phyloP scores from a whole-genome alignment of 2,797 vertebrate genomes.

The Trematomus bernacchii region DNA sequence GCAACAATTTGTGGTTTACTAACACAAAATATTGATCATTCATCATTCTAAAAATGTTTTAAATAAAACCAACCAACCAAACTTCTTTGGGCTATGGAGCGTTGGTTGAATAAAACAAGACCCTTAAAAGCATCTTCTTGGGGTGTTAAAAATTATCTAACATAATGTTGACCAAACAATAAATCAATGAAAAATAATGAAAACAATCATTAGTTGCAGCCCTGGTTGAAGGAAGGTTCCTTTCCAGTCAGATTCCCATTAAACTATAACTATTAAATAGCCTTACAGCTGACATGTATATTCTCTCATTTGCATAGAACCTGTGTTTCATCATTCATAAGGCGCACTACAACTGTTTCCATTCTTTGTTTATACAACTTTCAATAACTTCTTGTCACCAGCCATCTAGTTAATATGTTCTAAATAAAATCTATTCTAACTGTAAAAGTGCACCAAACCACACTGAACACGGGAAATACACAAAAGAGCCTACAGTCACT shows the following conservation, averaged over 20 bases:
- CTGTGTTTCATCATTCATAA: constrained; percentile 58
- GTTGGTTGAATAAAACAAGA: not conserved
- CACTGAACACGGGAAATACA: constrained; percentile 62
- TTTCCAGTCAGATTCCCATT: constrained; percentile 21
- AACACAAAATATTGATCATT: not conserved
- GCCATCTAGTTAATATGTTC: constrained; percentile 46
- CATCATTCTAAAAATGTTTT: not conserved
- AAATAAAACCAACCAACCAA: not conserved
- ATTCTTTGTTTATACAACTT: constrained; percentile 18
- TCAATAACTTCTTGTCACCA: constrained; percentile 32
- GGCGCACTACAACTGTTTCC: constrained; percentile 33
- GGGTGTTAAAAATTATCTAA: not conserved
- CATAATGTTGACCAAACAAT: not conserved
- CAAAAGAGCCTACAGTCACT: constrained; percentile 65
- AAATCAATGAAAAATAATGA: not conserved
- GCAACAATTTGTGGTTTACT: not conserved
- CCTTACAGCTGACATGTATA: constrained; percentile 32
- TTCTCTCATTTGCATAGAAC: constrained; percentile 79
- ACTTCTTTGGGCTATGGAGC: constrained; percentile 1
- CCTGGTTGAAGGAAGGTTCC: not conserved
- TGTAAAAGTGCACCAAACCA: constrained; percentile 74
- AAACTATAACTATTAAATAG: constrained; percentile 5
- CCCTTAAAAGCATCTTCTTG: not conserved
- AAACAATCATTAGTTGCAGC: not conserved
- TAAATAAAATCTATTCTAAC: constrained; percentile 52